These are phyloP conservation scores for Callithrix jacchus DNA, from an alignment of 2,113 vertebrate genomes.

Conservation along the genomic window DNA sequence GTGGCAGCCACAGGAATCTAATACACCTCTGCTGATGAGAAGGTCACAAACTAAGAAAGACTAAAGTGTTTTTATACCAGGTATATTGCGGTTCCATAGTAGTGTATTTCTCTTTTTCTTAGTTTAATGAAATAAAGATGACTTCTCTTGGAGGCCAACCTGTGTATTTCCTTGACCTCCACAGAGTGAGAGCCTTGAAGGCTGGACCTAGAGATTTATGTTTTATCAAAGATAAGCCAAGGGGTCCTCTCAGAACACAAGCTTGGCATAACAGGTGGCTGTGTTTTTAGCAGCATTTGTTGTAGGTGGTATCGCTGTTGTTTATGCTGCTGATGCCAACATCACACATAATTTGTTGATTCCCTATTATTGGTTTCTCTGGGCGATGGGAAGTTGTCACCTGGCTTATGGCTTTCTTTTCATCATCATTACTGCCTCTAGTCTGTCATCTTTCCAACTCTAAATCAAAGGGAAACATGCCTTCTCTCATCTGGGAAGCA, in stretches of 20 bases:
- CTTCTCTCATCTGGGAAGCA: slow-evolving; percentile 48
- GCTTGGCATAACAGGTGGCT: not conserved
- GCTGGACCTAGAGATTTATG: not conserved
- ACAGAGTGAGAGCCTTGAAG: not conserved
- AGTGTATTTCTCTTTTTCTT: not conserved
- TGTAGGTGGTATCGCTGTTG: not conserved
- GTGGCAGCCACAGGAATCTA: not conserved
- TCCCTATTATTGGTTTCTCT: slow-evolving; percentile 24
- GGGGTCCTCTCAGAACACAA: not conserved
- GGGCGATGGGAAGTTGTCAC: slow-evolving; percentile 39
- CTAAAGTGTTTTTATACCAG: not conserved
- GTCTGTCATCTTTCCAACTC: slow-evolving; percentile 42
- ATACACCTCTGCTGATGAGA: not conserved
- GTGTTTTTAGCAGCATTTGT: not conserved
- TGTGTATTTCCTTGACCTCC: not conserved
- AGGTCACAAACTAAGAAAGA: not conserved
- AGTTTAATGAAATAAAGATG: not conserved
- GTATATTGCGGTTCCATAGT: not conserved
- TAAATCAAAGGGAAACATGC: slow-evolving; percentile 44
- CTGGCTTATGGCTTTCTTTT: slow-evolving; percentile 42
- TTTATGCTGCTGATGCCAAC: not conserved
- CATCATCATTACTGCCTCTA: not conserved
- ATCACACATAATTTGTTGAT: not conserved
- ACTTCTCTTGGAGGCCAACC: not conserved
- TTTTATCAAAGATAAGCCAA: not conserved